Conservation (phyloP, 1,140 invertebrate genomes). For the Penaeus chinensis region DNA sequence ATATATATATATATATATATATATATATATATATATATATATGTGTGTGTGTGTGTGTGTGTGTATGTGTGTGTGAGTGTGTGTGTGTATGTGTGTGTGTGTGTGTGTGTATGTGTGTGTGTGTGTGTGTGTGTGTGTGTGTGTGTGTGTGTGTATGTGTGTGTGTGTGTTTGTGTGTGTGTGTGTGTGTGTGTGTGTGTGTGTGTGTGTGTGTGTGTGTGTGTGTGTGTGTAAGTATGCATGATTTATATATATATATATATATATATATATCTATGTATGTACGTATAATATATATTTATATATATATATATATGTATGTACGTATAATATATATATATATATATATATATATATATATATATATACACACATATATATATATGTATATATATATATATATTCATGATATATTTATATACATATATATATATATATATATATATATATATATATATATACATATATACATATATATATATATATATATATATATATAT, state of each 20-base stretch:
- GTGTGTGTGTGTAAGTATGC: too few relatives aligned
- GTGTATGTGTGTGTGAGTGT: background rate
- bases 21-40: background rate
- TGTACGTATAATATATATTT: too few relatives aligned
- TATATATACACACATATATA: conserved; percentile 12
- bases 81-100: background rate
- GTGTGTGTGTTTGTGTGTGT: too few relatives aligned
- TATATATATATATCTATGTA: too few relatives aligned
- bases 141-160: background rate
- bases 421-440: conserved; percentile 12
- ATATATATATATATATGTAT: conserved; percentile 7
- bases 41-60: background rate
- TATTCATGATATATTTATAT: too few relatives aligned
- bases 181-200: background rate
- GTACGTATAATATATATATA: too few relatives aligned
- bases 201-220: background rate
- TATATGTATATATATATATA: too few relatives aligned
- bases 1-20: background rate
- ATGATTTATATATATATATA: too few relatives aligned
- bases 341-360: conserved; percentile 12
- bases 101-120: too few relatives aligned
- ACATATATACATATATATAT: too few relatives aligned
- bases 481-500: too few relatives aligned
- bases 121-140: background rate
- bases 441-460: too few relatives aligned